phyloP scores from a whole-genome alignment of 2,113 vertebrate genomes.

The Alouatta palliata region DNA sequence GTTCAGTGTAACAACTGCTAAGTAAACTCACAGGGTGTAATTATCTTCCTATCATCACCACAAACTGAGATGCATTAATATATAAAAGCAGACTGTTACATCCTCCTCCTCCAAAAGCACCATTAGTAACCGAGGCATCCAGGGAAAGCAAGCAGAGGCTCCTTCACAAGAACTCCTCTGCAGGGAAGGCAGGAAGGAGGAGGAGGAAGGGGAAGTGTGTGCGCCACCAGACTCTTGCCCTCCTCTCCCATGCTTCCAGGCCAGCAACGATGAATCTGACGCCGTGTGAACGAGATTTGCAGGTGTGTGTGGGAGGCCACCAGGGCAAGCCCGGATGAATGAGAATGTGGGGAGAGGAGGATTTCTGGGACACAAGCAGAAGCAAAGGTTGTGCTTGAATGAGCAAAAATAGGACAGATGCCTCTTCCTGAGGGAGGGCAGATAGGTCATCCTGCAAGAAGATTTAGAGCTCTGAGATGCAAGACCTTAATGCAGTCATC shows the following conservation, averaged over 20 bases:
- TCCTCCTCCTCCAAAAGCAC: slow-evolving; percentile 13
- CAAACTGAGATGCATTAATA: not conserved
- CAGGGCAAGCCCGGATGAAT: slow-evolving; percentile 41
- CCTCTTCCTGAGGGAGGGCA: slow-evolving; percentile 25
- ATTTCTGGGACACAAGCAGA: slow-evolving; percentile 53
- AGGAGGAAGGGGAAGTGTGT: slow-evolving; percentile 53
- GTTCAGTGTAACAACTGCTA: slow-evolving; percentile 18
- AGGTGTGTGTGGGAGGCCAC: slow-evolving; percentile 74
- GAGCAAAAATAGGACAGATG: slow-evolving; percentile 34
- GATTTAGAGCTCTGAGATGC: slow-evolving; percentile 38
- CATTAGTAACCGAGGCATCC: slow-evolving; percentile 15
- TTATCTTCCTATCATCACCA: slow-evolving; percentile 35
- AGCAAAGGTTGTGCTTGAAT: slow-evolving; percentile 52
- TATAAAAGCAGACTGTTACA: not conserved
- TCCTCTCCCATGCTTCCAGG: slow-evolving; percentile 44
- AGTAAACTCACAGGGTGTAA: slow-evolving; percentile 23
- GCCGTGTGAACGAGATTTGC: slow-evolving; percentile 61
- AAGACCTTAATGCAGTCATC: not conserved
- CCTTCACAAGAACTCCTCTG: slow-evolving; percentile 45
- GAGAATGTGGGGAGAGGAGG: slow-evolving; percentile 27
- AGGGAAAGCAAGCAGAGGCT: not conserved
- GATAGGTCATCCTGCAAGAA: slow-evolving; percentile 20
- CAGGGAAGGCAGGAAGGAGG: slow-evolving; percentile 58
- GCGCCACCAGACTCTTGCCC: slow-evolving; percentile 39
- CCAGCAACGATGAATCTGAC: slow-evolving; percentile 50